Evolutionary conservation across 2,888 invertebrate species (phyloP).

Genomic region (Amiota communis): DNA sequence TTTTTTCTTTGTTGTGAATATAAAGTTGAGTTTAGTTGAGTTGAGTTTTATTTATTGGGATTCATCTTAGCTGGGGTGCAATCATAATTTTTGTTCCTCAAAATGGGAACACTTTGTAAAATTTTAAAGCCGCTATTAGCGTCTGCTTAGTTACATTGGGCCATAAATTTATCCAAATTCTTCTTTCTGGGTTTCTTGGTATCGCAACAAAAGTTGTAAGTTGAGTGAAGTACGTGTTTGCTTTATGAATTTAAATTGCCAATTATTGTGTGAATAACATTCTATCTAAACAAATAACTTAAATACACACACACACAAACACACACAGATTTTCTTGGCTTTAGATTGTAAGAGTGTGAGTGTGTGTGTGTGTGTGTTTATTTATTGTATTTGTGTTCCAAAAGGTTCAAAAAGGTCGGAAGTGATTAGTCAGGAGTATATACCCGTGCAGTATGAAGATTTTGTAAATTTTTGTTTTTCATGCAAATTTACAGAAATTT

Average conservation of each 20-base stretch:
- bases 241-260: conserved; percentile 26
- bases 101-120: conserved; percentile 57
- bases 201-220: neutral
- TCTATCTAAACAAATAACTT: neutral
- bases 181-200: neutral
- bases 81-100: neutral
- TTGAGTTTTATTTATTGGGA: neutral
- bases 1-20: no score
- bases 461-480: neutral
- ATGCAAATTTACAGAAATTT: conserved; percentile 16
- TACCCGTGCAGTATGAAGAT: neutral
- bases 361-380: neutral
- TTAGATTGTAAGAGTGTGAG: neutral
- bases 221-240: conserved; percentile 18
- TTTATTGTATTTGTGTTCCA: neutral
- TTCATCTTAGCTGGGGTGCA: neutral
- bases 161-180: neutral
- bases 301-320: neutral
- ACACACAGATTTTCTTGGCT: neutral
- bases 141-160: conserved; percentile 14
- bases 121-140: conserved; percentile 64
- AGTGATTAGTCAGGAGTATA: conserved; percentile 25
- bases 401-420: conserved; percentile 26
- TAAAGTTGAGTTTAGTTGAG: neutral
- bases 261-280: neutral